Percentiles rank a stretch among this genome's conserved stretches.
Evolutionary conservation across 2,888 invertebrate genomes (phyloP).

Genomic region (Ochropleura plecta): DNA sequence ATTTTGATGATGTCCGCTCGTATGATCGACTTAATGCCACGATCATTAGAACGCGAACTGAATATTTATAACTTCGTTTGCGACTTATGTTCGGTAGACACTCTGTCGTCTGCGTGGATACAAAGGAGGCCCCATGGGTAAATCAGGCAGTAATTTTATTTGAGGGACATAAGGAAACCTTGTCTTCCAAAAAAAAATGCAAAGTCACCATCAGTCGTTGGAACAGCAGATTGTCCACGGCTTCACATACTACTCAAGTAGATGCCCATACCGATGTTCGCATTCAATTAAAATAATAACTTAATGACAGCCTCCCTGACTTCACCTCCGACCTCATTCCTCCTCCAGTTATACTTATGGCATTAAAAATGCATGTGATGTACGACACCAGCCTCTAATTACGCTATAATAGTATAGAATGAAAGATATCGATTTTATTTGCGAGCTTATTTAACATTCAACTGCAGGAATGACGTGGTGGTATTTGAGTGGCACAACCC

Average conservation of each 20-base stretch:
- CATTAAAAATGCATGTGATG: slow-evolving; percentile 45
- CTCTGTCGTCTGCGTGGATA: slow-evolving; percentile 13
- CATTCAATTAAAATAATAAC: slow-evolving; percentile 28
- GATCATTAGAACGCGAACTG: slow-evolving; percentile 38
- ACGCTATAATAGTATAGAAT: slow-evolving; percentile 13
- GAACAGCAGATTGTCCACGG: neutral
- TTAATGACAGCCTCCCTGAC: neutral
- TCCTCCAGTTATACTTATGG: slow-evolving; percentile 20
- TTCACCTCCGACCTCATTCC: slow-evolving; percentile 39
- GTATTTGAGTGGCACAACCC: slow-evolving; percentile 1
- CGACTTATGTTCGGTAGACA: slow-evolving; percentile 16
- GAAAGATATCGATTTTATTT: slow-evolving; percentile 52
- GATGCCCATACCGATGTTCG: slow-evolving; percentile 16
- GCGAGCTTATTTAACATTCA: slow-evolving; percentile 42
- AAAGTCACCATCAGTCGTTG: neutral
- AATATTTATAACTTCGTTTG: slow-evolving; percentile 57
- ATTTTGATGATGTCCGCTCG: slow-evolving; percentile 31
- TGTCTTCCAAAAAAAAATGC: neutral
- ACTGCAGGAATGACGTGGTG: slow-evolving; percentile 42
- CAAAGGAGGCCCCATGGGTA: slow-evolving; percentile 43
- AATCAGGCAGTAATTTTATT: slow-evolving; percentile 8
- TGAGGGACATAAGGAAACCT: neutral
- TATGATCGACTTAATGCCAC: slow-evolving; percentile 43
- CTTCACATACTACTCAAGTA: neutral
- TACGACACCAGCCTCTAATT: slow-evolving; percentile 34